Base-by-base conservation (phyloP, 2,888 invertebrate species). In the Mythimna albipuncta region DNA sequence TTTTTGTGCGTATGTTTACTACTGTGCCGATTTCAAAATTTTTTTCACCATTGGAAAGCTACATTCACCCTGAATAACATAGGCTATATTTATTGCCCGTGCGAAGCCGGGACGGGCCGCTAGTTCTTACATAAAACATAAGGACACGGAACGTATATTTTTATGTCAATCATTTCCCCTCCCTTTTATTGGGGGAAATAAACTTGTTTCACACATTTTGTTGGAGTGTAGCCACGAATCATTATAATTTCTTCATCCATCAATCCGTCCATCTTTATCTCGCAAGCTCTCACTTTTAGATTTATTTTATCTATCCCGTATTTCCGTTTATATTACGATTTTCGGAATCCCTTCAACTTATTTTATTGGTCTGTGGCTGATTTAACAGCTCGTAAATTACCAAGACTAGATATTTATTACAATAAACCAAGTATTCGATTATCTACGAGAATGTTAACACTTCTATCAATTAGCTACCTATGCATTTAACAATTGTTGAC, bases 231-330 rank as follows among this genome's bases (percentile, higher is more conserved):
- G 68, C 59, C 57, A 68, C 69, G 54, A 69, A 77, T 70, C 77
- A 72, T 74, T 81, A 65, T 84, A 63, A 72, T 77, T 63, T 77
- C 64, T 75, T 64, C 64, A 75, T 75, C 69, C 50, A 72, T 74
- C 74, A 74, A 69, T 73, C 55, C 41, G 59, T 44, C 64, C 35
- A 67, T 72, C 64, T 64, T 54, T 62, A 69, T 69, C 58, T 62
- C 44, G 44, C n/a, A 52, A 65, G 13, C 54, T 64, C 58, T 54
- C 41, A 54, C 47, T 67, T 67, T 64, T 44, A 59, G 77, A 71
- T 64, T 54, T 80, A 69, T 79, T 64, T 70, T 57, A 62, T 61
- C 52, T 50, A 54, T 64, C 21, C 59, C n/a, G 9, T 62, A 21
- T 21, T 21, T 44, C 26, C 21, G 47, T 65, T 63, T 65, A 38